These are phyloP conservation scores for human (Homo sapiens) DNA, from an alignment of 2,113 vertebrate genomes.

Conservation along the genomic window DNA sequence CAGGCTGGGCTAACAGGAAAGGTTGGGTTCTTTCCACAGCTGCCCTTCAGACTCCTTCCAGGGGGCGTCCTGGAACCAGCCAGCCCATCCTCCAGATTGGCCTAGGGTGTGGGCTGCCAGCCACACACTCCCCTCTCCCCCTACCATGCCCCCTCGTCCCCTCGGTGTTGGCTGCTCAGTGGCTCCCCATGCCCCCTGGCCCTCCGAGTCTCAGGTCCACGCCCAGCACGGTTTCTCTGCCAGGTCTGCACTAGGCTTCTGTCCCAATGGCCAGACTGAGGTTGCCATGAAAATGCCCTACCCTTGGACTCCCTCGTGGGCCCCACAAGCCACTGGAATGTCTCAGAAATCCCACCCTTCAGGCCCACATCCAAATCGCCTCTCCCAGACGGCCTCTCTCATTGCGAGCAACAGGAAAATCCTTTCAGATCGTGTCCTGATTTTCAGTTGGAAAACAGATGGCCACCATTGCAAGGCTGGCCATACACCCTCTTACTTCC, in stretches of 20 bases:
- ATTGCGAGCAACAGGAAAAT: conserved; percentile 55
- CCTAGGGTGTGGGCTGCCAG: not conserved
- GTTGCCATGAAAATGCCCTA: conserved; percentile 70
- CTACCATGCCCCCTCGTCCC: not conserved
- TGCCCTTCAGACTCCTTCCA: not conserved
- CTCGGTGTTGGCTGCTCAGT: not conserved
- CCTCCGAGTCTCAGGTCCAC: not conserved
- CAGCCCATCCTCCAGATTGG: not conserved
- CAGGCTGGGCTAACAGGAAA: not conserved
- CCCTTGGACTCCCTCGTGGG: conserved; percentile 54
- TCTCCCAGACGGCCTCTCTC: conserved; percentile 63
- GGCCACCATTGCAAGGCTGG: conserved; percentile 23
- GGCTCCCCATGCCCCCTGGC: not conserved
- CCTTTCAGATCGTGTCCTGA: conserved; percentile 57
- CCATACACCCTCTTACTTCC: not conserved
- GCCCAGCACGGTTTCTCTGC: not conserved
- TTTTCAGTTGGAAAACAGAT: conserved; percentile 70
- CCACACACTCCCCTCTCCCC: not conserved
- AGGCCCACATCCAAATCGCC: conserved; percentile 69
- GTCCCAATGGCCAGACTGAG: conserved; percentile 11
- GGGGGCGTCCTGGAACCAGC: not conserved
- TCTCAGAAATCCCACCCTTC: conserved; percentile 73
- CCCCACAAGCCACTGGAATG: conserved; percentile 77
- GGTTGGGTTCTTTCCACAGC: not conserved
- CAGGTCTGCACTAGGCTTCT: conserved; percentile 39